Conservation (phyloP, 2,888 invertebrate species). For the Lasioglossum vierecki region DNA sequence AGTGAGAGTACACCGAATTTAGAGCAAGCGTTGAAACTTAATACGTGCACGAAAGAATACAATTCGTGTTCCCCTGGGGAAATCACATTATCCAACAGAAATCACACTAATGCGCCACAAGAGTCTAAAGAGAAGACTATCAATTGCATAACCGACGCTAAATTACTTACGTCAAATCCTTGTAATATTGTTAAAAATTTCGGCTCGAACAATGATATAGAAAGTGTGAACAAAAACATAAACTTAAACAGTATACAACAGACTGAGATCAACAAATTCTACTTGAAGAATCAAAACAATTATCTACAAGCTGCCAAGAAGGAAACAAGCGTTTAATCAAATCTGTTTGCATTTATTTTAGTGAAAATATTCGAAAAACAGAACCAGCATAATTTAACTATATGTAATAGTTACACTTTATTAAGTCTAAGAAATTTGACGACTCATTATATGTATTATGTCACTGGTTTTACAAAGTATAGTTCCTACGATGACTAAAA, state of each 20-base stretch:
- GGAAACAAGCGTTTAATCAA: constrained; percentile 81
- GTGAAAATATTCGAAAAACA: constrained; percentile 33
- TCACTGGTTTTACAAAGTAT: constrained; percentile 14
- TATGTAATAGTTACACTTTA: constrained; percentile 15
- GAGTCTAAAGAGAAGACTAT: constrained; percentile 66
- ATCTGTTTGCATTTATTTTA: constrained; percentile 50
- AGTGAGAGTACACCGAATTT: constrained; percentile 69
- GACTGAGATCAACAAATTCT: constrained; percentile 59
- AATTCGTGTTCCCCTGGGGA: constrained; percentile 60
- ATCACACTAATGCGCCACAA: constrained; percentile 39
- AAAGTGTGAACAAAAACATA: constrained; percentile 46
- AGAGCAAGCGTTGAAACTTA: constrained; percentile 38
- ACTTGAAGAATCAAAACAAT: constrained; percentile 63
- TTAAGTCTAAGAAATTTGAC: constrained; percentile 19
- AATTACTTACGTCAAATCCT: constrained; percentile 65
- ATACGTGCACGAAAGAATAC: constrained; percentile 57
- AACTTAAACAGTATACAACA: constrained; percentile 52
- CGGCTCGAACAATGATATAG: constrained; percentile 54
- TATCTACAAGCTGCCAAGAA: constrained; percentile 75
- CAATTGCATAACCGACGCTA: constrained; percentile 71
- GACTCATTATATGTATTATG: not conserved
- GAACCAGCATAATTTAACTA: constrained; percentile 21
- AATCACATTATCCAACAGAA: constrained; percentile 49
- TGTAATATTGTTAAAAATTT: constrained; percentile 61
- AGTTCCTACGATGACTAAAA: constrained; percentile 38